A percentile compares a stretch with the other conserved stretches of the same genome.
Conservation (phyloP, 2,797 vertebrate genomes). For the Apodemus agrarius region DNA sequence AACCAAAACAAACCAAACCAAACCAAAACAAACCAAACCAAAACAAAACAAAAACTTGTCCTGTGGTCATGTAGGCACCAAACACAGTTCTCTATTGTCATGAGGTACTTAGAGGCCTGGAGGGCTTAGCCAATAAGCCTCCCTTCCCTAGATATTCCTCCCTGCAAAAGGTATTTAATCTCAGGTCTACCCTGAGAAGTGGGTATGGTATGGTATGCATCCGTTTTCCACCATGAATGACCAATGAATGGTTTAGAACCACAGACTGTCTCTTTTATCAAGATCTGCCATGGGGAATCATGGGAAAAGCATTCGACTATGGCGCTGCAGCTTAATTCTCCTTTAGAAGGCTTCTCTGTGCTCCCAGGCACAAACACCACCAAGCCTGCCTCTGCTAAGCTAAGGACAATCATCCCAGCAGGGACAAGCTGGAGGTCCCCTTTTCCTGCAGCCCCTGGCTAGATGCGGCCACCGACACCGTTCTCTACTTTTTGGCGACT, state of each 20-base stretch:
- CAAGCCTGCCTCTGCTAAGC: neutral
- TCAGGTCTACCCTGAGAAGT: neutral
- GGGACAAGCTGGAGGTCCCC: neutral
- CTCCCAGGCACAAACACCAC: neutral
- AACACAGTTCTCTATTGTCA: neutral
- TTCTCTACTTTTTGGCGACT: neutral
- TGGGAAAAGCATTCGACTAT: neutral
- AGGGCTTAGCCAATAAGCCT: neutral
- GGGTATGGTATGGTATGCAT: neutral
- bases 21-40: no score
- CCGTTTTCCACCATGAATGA: neutral
- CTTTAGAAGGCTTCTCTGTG: neutral
- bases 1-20: no score
- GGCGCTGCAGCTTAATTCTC: neutral
- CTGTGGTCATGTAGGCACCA: neutral
- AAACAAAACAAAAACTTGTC: no score
- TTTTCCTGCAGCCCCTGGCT: neutral
- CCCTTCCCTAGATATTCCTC: neutral
- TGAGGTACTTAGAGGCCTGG: neutral
- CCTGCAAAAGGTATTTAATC: neutral
- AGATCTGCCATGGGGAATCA: neutral
- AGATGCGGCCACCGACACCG: fast-evolving
- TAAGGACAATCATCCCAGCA: neutral
- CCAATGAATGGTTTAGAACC: neutral
- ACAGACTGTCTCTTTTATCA: neutral